These are phyloP conservation scores for Antheraea pernyi DNA, from an alignment of 1,140 invertebrate species.

Conservation along the genomic window DNA sequence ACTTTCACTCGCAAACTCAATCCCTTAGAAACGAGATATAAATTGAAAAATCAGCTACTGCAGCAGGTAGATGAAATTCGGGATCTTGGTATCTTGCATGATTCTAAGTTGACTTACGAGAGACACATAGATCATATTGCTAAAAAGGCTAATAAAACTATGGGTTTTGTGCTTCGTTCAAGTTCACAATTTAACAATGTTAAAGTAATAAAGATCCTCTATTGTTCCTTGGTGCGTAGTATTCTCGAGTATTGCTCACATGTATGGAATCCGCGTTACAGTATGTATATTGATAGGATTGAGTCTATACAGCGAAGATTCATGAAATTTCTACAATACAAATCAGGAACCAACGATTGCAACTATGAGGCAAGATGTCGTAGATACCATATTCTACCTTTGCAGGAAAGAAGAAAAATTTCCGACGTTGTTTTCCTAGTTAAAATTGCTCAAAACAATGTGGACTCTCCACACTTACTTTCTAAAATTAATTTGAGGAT, in stretches of 20 bases:
- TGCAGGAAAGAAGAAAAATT: constrained; percentile 19
- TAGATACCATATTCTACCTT: constrained; percentile 21
- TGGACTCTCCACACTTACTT: constrained; percentile 16
- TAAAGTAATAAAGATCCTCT: constrained; percentile 12
- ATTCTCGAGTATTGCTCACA: constrained; percentile 12
- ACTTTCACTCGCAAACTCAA: constrained; percentile 21
- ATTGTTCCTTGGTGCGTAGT: constrained; percentile 13
- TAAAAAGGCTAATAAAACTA: constrained; percentile 10
- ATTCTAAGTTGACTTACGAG: constrained; percentile 12
- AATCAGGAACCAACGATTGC: constrained; percentile 8
- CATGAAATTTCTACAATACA: constrained; percentile 19
- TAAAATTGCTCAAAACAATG: constrained; percentile 7
- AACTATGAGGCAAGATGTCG: constrained; percentile 17
- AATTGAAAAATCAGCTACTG: not conserved
- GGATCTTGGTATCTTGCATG: constrained; percentile 12
- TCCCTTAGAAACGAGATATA: not conserved
- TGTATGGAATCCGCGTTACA: constrained; percentile 8
- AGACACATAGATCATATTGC: constrained; percentile 9
- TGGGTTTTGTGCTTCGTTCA: constrained; percentile 5
- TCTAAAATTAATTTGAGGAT: constrained; percentile 5
- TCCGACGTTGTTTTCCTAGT: constrained; percentile 10
- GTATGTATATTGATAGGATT: constrained; percentile 13
- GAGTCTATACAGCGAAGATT: constrained; percentile 20
- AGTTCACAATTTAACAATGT: constrained; percentile 10
- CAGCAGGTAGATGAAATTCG: constrained; percentile 5